phyloP scores from a whole-genome alignment of 2,888 invertebrate species.

The Drosophila koepferae region DNA sequence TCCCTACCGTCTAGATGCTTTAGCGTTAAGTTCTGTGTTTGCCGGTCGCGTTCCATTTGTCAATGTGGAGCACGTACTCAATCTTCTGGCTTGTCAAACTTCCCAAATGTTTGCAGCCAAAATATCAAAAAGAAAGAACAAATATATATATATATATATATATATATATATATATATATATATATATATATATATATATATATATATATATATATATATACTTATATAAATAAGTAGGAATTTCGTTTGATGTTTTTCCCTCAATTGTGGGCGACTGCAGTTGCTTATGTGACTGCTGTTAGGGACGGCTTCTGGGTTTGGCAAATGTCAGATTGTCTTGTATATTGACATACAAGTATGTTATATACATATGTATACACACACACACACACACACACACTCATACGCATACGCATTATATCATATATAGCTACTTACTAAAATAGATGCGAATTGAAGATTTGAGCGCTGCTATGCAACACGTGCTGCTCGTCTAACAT shows the following conservation, averaged over 20 bases:
- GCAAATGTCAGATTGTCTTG: constrained; percentile 45
- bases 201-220: no score
- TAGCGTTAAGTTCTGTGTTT: constrained; percentile 24
- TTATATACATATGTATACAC: constrained; percentile 11
- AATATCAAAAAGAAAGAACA: constrained; percentile 30
- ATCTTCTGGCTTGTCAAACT: constrained; percentile 79
- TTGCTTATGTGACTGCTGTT: constrained; percentile 10
- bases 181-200: not conserved
- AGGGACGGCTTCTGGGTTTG: constrained; percentile 30
- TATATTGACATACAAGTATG: constrained; percentile 16
- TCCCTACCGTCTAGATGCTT: not conserved
- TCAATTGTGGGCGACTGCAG: constrained; percentile 3
- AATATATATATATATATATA: not conserved
- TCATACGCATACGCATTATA: not conserved
- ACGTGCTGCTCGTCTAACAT: not conserved
- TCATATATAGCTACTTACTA: not conserved
- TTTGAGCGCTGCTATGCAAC: not conserved
- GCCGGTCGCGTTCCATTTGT: constrained; percentile 69
- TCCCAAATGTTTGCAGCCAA: constrained; percentile 72
- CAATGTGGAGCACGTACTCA: constrained; percentile 79
- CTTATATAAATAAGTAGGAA: constrained; percentile 7
- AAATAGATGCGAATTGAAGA: constrained; percentile 16
- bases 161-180: no score
- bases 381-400: constrained; percentile 2
- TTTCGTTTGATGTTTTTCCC: constrained; percentile 50